These are phyloP conservation scores for Chironomus tentans DNA, from an alignment of 2,888 invertebrate genomes.

Conservation along the genomic window DNA sequence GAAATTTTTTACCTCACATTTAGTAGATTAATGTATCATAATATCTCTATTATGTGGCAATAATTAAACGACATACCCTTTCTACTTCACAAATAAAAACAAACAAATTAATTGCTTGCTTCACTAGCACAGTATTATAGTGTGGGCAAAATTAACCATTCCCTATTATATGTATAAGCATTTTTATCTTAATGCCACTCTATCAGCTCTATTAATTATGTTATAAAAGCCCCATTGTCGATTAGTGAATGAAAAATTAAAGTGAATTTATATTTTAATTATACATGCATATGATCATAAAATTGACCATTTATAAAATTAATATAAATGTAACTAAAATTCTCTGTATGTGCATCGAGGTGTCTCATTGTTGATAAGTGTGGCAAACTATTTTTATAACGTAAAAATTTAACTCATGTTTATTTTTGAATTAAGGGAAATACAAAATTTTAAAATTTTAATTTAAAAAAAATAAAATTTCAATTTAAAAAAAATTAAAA, in stretches of 20 bases:
- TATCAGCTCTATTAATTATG: constrained; percentile 10
- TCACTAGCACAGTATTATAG: background rate
- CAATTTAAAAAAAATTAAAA: too few species aligned
- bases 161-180: background rate
- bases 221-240: background rate
- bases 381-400: background rate
- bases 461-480: too few species aligned
- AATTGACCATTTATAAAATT: background rate
- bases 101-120: constrained; percentile 9
- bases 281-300: background rate
- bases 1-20: too few species aligned
- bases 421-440: too few species aligned
- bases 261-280: background rate
- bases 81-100: background rate
- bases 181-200: background rate
- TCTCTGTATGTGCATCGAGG: background rate
- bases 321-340: background rate
- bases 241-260: background rate
- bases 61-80: background rate
- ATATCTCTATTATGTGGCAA: background rate
- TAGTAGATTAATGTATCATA: too few species aligned
- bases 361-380: too few species aligned
- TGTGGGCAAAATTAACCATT: background rate
- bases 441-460: too few species aligned
- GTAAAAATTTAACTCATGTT: too few species aligned